Conservation (phyloP, 2,888 invertebrate genomes). For the Oeneis ivallda region DNA sequence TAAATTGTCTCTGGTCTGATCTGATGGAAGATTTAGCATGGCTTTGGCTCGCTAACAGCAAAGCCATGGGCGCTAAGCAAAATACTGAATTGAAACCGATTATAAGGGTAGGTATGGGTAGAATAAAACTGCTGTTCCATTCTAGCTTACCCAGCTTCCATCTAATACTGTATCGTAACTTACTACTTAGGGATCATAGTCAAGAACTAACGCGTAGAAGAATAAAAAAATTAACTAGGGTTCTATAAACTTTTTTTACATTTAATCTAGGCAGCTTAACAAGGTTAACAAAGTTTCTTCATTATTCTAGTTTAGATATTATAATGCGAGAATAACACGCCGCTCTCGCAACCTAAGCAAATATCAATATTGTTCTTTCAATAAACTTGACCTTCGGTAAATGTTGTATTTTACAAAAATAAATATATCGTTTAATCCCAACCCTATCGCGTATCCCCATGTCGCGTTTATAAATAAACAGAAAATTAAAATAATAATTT, state of each 20-base stretch:
- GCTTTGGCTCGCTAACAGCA: no score
- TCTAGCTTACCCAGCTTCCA: no score
- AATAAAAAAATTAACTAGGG: no score
- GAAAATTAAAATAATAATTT: not conserved
- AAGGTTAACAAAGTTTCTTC: not conserved
- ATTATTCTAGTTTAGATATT: not conserved
- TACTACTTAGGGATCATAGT: no score
- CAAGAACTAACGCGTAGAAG: no score
- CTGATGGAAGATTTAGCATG: no score
- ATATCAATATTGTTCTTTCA: slow-evolving; percentile 3
- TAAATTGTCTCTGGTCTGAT: no score
- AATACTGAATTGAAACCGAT: no score
- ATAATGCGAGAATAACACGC: slow-evolving; percentile 3
- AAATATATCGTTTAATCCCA: not conserved
- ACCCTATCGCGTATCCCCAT: not conserved
- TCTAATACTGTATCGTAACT: no score
- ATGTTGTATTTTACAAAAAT: not conserved
- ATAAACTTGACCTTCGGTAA: not conserved
- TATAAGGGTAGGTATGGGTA: no score
- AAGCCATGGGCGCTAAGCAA: no score
- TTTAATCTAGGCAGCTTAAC: not conserved
- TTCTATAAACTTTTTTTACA: not conserved
- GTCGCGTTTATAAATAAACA: not conserved
- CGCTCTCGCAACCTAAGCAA: not conserved
- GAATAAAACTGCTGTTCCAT: no score